Conservation (phyloP, 2,888 invertebrate species). For the Nomada hirtipes region DNA sequence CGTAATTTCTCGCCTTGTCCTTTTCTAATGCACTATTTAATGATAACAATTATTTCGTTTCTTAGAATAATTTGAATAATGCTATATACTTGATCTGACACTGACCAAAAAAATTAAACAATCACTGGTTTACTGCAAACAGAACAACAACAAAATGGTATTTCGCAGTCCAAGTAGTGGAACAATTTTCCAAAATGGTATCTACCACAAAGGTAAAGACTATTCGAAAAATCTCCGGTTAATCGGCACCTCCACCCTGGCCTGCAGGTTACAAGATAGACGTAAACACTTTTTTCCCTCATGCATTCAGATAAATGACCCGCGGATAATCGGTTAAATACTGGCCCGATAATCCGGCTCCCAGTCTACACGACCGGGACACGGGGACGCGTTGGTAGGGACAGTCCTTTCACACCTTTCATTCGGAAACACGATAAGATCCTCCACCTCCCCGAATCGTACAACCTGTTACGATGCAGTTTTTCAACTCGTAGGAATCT, state of each 20-base stretch:
- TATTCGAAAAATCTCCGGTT: neutral
- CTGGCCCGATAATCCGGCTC: constrained; percentile 38
- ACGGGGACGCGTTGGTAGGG: neutral
- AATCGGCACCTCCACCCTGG: neutral
- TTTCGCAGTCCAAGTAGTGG: too few relatives aligned
- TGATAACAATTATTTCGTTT: too few relatives aligned
- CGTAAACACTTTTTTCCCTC: neutral
- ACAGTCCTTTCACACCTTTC: constrained; percentile 48
- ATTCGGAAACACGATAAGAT: constrained; percentile 61
- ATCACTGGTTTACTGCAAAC: too few relatives aligned
- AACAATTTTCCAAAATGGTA: too few relatives aligned
- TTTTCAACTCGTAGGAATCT: constrained; percentile 54
- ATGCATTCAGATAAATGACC: constrained; percentile 4
- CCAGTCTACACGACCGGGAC: constrained; percentile 14
- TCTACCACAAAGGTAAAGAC: too few relatives aligned
- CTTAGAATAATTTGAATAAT: too few relatives aligned
- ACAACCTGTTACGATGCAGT: constrained; percentile 56
- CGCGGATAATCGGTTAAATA: constrained; percentile 35
- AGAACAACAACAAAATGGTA: too few relatives aligned
- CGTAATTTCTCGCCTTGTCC: too few relatives aligned
- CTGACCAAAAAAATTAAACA: too few relatives aligned
- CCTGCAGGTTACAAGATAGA: neutral
- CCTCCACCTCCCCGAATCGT: constrained; percentile 19
- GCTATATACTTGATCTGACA: too few relatives aligned
- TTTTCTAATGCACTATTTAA: too few relatives aligned